Evolutionary conservation across 2,888 invertebrate species (phyloP).

Genomic region (Nasonovia ribisnigri): DNA sequence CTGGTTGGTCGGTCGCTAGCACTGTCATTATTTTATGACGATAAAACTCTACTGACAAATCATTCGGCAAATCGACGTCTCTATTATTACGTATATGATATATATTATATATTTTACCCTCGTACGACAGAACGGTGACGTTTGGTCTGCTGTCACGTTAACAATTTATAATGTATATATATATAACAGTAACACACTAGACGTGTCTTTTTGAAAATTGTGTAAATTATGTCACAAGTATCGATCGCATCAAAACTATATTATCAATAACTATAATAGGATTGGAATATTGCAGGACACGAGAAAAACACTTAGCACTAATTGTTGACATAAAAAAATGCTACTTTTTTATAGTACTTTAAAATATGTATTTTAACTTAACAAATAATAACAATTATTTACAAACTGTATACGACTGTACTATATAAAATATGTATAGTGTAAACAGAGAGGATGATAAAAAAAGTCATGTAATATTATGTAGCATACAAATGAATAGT

Average conservation of each 20-base stretch:
- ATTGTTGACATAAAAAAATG: background rate
- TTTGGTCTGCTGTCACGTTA: constrained; percentile 22
- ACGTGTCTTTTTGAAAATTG: constrained; percentile 27
- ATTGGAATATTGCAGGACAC: background rate
- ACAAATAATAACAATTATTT: constrained; percentile 15
- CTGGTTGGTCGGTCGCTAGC: background rate
- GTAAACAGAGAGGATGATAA: background rate
- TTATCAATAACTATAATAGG: background rate
- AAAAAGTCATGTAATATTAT: background rate
- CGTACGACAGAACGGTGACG: background rate
- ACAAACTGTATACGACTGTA: background rate
- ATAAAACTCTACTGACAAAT: constrained; percentile 34
- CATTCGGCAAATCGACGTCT: constrained; percentile 42
- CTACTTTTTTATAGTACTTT: background rate
- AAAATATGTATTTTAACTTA: background rate
- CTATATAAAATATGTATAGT: background rate
- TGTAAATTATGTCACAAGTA: background rate
- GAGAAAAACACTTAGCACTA: constrained; percentile 6
- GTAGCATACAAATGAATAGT: background rate
- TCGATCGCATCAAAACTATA: constrained; percentile 1
- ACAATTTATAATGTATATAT: constrained; percentile 7
- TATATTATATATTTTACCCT: constrained; percentile 33
- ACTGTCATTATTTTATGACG: constrained; percentile 35
- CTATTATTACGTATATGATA: constrained; percentile 25
- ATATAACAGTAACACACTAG: background rate